Evolutionary conservation across 2,888 invertebrate species (phyloP).

Genomic region (Rotaria macrura): DNA sequence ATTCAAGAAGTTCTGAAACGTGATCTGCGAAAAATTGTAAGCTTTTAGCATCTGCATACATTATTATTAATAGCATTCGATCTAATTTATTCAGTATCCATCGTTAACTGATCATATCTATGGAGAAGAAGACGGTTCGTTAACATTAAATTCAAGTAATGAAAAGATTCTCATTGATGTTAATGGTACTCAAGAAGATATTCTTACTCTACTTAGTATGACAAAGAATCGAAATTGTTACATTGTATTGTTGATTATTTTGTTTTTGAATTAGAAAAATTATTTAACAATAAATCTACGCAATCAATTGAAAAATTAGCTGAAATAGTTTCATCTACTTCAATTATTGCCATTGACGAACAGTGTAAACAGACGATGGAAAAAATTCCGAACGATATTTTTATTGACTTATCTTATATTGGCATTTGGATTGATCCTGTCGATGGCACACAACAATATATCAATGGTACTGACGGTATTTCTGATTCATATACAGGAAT

Average conservation of each 20-base stretch:
- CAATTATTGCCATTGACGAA: background rate
- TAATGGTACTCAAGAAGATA: background rate
- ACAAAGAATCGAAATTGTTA: background rate
- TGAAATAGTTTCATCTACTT: background rate
- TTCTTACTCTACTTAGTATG: background rate
- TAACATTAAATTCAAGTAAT: background rate
- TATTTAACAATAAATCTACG: background rate
- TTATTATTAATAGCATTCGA: too few relatives aligned
- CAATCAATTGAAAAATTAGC: background rate
- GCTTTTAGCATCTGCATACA: background rate
- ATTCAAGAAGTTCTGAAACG: background rate
- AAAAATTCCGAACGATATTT: background rate
- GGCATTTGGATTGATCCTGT: conserved; percentile 1
- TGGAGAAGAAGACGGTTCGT: conserved; percentile 9
- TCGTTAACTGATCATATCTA: background rate
- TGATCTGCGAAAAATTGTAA: background rate
- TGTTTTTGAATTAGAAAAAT: background rate
- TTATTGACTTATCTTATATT: background rate
- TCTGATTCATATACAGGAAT: background rate
- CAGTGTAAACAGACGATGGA: background rate
- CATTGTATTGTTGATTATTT: background rate
- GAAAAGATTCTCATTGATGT: background rate
- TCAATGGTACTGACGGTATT: background rate
- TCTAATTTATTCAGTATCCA: background rate
- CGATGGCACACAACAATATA: background rate